Conservation (phyloP, 2,113 vertebrate species). For the Myanophis thanlyinensis region DNA sequence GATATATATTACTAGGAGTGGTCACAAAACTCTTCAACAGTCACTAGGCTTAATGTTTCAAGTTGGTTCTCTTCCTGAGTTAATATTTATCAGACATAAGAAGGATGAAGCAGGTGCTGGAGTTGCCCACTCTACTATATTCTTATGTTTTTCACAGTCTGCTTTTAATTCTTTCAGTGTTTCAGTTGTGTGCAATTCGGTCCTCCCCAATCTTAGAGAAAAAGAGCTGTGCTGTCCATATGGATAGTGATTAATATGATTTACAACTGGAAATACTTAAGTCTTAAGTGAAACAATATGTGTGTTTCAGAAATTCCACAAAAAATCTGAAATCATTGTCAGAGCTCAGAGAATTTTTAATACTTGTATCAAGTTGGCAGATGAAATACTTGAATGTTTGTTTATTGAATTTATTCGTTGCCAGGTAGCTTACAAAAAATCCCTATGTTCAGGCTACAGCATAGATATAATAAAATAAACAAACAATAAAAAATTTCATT, state of each 20-base stretch:
- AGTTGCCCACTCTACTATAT: not conserved
- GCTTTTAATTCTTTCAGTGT: not conserved
- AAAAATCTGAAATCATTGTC: not conserved
- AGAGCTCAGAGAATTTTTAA: not conserved
- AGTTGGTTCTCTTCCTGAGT: not conserved
- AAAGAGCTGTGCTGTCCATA: not conserved
- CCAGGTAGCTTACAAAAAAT: not conserved
- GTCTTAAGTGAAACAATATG: not conserved
- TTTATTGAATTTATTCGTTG: not conserved
- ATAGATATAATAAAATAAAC: not conserved
- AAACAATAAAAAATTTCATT: not conserved
- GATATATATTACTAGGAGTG: not conserved
- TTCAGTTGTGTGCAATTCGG: not conserved
- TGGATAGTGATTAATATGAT: not conserved
- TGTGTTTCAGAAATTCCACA: not conserved
- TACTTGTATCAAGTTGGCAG: not conserved
- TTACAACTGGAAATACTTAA: not conserved
- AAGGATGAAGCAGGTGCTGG: not conserved
- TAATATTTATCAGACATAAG: not conserved
- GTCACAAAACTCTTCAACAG: not conserved
- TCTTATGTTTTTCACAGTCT: not conserved
- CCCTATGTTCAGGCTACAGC: not conserved
- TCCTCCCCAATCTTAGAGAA: not conserved
- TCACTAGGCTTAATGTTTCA: not conserved
- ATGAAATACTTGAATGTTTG: not conserved